Evolutionary conservation across 2,888 invertebrate genomes (phyloP), one percentile per base, ranked within the genome.

Genomic region (Hoplodrina ambigua): DNA sequence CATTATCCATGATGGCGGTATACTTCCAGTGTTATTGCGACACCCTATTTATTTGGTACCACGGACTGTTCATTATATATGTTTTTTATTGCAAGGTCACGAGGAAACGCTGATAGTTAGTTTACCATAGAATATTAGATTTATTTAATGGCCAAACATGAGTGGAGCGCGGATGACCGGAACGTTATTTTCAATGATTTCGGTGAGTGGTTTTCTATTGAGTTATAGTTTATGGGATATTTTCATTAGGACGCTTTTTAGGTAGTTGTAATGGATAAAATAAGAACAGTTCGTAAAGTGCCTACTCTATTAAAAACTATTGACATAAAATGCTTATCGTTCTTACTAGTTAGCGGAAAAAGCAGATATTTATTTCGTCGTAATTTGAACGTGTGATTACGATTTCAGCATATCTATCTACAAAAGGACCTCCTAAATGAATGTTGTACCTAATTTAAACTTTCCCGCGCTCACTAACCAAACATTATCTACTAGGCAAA

Each of bases 1-100:
- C 85, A 86, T 87, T 89, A 87, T 77, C 70, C 65, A 37, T 78
- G 80, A 86, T 85, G 74, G 83, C 61, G 63, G 69, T 61, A 77
- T 72, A 84, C 75, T 81, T 72, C 55, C 75, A 59, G 59, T 75
- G 78, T 82, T 81, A 78, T 75, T 76, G 72, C 72, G 80, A 83
- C 80, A 85, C 83, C 75, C 75, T 77, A 80, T 82, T 84, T 85
- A 75, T 78, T 76, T 69, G 72, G 68, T 75, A 71, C 56, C 69
- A 68, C 49, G 59, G 60, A 76, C 70, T 69, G 69, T 75, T 75
- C 75, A 75, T 81, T 79, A 74, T 78, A 83, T 70, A 78, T 83
- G 77, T 83, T 83, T 83, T 79, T 85, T 85, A 84, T 81, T 55
- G 68, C 77, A 79, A 83, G 83, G 78, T 79, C 85, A 75, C 44